phyloP scores from a whole-genome alignment of 2,888 invertebrate genomes.

The Leucoptera coffeella region DNA sequence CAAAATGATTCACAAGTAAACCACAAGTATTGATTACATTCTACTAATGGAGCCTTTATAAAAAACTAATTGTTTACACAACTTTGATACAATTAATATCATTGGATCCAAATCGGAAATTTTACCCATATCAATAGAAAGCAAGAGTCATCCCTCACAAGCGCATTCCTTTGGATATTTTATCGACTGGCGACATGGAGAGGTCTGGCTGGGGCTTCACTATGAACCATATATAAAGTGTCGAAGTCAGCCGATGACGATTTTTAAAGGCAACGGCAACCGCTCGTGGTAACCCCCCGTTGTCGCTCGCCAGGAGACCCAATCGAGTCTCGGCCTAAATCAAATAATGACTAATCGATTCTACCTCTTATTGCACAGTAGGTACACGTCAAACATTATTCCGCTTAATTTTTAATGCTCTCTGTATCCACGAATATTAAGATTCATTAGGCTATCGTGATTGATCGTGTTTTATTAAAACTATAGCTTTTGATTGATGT shows the following conservation, averaged over 20 bases:
- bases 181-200: too few relatives aligned
- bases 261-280: constrained; percentile 14
- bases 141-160: constrained; percentile 1
- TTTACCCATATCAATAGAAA: too few relatives aligned
- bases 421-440: not conserved
- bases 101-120: too few relatives aligned
- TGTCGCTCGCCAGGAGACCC: constrained; percentile 33
- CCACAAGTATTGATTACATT: too few relatives aligned
- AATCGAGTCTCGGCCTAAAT: constrained; percentile 44
- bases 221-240: constrained; percentile 42
- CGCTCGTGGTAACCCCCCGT: constrained; percentile 40
- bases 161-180: constrained; percentile 2
- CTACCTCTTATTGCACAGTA: constrained; percentile 51
- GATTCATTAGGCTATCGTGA: too few relatives aligned
- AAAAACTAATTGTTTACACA: too few relatives aligned
- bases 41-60: too few relatives aligned
- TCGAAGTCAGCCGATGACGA: constrained; percentile 43
- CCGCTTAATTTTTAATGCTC: constrained; percentile 37
- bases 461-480: constrained; percentile 29
- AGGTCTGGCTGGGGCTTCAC: too few relatives aligned
- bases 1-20: too few relatives aligned
- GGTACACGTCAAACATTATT: constrained; percentile 51
- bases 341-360: constrained; percentile 55
- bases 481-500: constrained; percentile 44
- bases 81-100: too few relatives aligned